Conservation (phyloP, 92 coral and sea anemone genomes). For the Paragorgia papillata region DNA sequence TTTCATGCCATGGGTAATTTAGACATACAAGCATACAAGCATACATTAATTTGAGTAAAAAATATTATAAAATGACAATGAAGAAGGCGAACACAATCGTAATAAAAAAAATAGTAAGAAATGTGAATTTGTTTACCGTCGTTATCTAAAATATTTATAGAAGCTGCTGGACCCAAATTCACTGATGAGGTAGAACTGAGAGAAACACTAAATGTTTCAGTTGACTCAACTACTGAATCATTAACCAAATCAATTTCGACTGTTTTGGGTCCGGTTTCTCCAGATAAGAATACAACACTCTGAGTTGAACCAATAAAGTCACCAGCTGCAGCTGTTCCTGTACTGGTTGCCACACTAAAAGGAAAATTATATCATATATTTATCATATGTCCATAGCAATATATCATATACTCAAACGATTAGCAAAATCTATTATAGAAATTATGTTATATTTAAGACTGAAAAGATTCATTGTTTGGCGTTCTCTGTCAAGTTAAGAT, state of each 20-base stretch:
- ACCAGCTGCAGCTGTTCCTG: neutral
- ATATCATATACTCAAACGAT: too few species aligned
- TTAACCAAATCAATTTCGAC: conserved; percentile 14
- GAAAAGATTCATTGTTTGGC: too few species aligned
- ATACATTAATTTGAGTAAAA: too few species aligned
- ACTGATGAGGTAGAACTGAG: conserved; percentile 24
- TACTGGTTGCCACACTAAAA: neutral
- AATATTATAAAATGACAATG: too few species aligned
- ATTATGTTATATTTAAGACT: too few species aligned
- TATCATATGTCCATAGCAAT: too few species aligned
- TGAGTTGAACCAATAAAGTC: neutral
- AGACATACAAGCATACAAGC: too few species aligned
- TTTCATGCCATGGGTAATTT: too few species aligned
- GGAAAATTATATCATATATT: neutral
- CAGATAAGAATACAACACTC: conserved; percentile 6
- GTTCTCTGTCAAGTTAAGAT: too few species aligned
- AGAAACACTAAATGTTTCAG: conserved; percentile 32
- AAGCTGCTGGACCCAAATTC: conserved; percentile 1
- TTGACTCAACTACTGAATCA: conserved; percentile 33
- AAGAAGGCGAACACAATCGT: too few species aligned
- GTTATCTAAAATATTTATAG: conserved; percentile 38
- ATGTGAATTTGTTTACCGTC: conserved; percentile 45
- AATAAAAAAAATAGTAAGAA: too few species aligned
- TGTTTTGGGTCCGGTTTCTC: conserved; percentile 29
- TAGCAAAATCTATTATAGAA: too few species aligned